Base-by-base conservation (phyloP, 2,888 invertebrate genomes). In the Salticus scenicus region DNA sequence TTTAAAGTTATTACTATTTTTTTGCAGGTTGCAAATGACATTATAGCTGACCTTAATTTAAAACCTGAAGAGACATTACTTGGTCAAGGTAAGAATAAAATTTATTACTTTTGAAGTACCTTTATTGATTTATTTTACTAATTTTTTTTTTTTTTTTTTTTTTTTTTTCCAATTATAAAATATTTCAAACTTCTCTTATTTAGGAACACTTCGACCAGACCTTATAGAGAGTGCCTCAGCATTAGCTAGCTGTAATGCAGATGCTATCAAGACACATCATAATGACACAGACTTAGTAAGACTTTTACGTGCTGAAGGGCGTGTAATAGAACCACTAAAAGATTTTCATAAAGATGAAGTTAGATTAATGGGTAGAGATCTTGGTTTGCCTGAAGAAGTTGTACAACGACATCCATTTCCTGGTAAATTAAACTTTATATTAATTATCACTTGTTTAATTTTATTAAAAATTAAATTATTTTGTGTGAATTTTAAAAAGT, bases 271-370 rank as follows among this genome's bases (percentile, higher is more conserved):
- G 93, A 99, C 99, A 31, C 99, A 99, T 92, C 99, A 99, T 93
- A 99, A 99, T 92, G 99, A 99, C 92, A 98, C 98, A 14, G 97
- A 97, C 91, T 93, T 99, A 81, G 97, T 99, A 81, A 93, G 98
- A 83, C 93, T 94, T 89, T 92, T 96, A 89, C 92, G 95, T 89
- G 91, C 92, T 31, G 90, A 93, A 90, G 98, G 98, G 14, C 93
- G 97, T 77, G 98, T 99, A 27, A 95, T 99, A 14, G 99, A 99
- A 92, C 99, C 99, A n/a, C 93, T 99, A 80, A 95, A 95, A 92
- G 99, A 99, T 92, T 99, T 99, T 91, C 99, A 99, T 92, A 99
- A 99, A 93, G 99, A 99, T 91, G 99, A 99, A 93, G 95, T 97
- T 28, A 94, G 99, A 83, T 93, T 94, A 81, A 92, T 99, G 88